Base-by-base conservation (phyloP, 2,797 vertebrate genomes). In the Sebastiscus tertius region DNA sequence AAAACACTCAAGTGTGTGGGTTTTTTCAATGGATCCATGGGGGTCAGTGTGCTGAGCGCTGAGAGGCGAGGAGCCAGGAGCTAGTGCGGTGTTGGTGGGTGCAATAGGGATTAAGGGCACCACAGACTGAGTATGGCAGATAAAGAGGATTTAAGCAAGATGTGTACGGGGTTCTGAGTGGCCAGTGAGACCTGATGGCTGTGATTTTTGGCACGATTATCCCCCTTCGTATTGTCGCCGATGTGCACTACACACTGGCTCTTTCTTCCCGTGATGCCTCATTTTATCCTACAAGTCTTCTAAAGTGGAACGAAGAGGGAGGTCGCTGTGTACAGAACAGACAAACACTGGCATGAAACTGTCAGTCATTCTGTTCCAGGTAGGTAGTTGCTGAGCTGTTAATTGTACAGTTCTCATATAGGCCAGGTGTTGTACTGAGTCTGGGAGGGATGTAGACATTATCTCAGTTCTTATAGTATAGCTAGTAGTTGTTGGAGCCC, bases 111-210 rank as follows among this genome's bases (percentile, higher is more conserved):
- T 82, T 89, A 76, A 75, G 83, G 36, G 77, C 85, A 4, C 59
- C 1, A 4, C 74, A 86, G 18, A 79, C 87, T 6, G 49, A 80
- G 84, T 61, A 77, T 70, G 69, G 79, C 89, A 77, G 82, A 88
- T 88, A 82, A 6, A 52, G 10, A 84, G 87, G 89, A 94, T 94
- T 95, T 93, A 82, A 34, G 75, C 86, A 88, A 84, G 87, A 86
- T 87, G 85, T 0, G 0, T 87, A 79, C 62, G 61, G 87, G 89
- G 88, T 90, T 94, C 80, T 88, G 92, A 13, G 49, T 2, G 72
- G 90, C 77, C 86, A 89, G 85, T 56, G 75, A 88, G 76, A 93
- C 88, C 91, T 94, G 93, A 93, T 94, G 92, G 91, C 76, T 22
- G 88, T 12, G 46, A 86, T 92, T 92, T 92, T 85, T 80, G 90